Evolutionary conservation across 2,797 vertebrate species (phyloP).

Genomic region (Myioborus miniatus): DNA sequence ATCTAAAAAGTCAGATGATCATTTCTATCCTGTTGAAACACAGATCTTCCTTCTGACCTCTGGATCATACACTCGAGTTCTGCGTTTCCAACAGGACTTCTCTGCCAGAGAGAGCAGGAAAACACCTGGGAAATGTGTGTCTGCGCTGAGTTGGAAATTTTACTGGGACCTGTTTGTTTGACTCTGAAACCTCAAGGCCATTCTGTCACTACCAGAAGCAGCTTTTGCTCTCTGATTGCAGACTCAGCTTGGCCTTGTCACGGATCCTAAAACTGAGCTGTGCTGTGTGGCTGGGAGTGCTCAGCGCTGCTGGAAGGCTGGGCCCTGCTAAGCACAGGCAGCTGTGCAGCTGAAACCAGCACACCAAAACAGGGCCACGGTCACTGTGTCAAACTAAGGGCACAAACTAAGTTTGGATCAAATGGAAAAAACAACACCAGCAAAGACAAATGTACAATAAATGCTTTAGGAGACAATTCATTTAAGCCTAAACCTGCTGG

Average conservation of each 20-base stretch:
- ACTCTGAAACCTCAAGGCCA: neutral
- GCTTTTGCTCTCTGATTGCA: neutral
- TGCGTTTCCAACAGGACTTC: neutral
- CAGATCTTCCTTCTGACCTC: neutral
- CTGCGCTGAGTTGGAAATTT: neutral
- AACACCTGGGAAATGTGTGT: neutral
- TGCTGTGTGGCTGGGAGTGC: neutral
- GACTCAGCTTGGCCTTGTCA: neutral
- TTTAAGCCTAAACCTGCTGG: neutral
- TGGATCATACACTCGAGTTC: fast-evolving
- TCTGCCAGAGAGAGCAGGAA: neutral
- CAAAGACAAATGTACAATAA: neutral
- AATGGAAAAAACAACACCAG: neutral
- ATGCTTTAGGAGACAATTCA: neutral
- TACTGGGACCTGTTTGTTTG: neutral
- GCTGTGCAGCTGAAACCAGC: neutral
- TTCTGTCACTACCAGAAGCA: neutral
- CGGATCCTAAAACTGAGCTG: neutral
- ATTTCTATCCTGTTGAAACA: neutral
- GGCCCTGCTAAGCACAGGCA: neutral
- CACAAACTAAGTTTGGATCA: neutral
- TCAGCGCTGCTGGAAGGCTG: neutral
- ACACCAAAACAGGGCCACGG: fast-evolving
- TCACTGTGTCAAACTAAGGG: neutral
- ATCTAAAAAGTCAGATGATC: neutral